Conservation (phyloP, 2,888 invertebrate genomes). For the Malachius bipustulatus region DNA sequence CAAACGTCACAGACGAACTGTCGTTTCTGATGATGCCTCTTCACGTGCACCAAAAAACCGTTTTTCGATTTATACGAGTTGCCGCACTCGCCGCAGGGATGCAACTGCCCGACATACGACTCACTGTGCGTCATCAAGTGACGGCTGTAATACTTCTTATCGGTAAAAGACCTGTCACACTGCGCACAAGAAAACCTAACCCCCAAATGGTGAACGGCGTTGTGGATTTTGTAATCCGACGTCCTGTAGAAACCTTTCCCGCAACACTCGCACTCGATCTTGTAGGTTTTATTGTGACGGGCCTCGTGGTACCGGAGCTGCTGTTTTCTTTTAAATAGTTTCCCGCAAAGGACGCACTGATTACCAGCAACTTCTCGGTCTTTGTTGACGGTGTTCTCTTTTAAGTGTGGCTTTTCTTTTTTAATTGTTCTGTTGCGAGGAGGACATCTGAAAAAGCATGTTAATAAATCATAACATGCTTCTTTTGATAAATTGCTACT, state of each 20-base stretch:
- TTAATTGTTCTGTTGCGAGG: no score
- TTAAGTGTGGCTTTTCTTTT: no score
- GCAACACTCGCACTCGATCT: slow-evolving; percentile 36
- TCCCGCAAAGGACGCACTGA: no score
- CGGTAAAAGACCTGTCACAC: neutral
- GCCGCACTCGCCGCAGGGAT: slow-evolving; percentile 26
- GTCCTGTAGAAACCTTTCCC: slow-evolving; percentile 24
- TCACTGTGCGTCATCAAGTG: slow-evolving; percentile 16
- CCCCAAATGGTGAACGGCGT: slow-evolving; percentile 15
- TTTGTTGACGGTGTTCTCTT: no score
- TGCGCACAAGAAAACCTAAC: slow-evolving; percentile 9
- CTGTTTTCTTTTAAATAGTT: no score
- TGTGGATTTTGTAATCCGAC: slow-evolving; percentile 35
- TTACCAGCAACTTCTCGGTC: no score
- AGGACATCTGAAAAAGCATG: no score
- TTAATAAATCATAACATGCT: no score
- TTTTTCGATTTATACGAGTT: slow-evolving; percentile 25
- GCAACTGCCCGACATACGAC: slow-evolving; percentile 14
- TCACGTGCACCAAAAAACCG: slow-evolving; percentile 17
- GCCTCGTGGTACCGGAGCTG: no score
- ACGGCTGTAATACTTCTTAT: neutral
- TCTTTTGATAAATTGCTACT: no score
- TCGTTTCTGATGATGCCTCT: slow-evolving; percentile 12
- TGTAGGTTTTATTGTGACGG: slow-evolving; percentile 20
- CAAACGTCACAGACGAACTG: slow-evolving; percentile 23